Percentiles rank a stretch among this genome's conserved stretches.
Conservation (phyloP, 2,888 invertebrate species). For the Agonum fuliginosum region DNA sequence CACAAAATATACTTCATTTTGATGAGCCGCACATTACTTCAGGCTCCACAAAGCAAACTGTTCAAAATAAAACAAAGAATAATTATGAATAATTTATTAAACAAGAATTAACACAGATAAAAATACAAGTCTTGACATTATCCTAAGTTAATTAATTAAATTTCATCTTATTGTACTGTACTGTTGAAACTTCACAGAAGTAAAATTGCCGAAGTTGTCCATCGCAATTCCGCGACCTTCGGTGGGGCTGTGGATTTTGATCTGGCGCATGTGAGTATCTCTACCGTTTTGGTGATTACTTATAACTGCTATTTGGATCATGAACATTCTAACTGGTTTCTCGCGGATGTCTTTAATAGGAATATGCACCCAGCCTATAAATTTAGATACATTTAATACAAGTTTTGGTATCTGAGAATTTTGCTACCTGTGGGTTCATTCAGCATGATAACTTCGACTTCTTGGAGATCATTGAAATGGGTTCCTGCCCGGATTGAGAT, state of each 20-base stretch:
- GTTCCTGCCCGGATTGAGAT: conserved; percentile 95
- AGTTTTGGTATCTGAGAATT: no score
- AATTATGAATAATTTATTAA: conserved; percentile 12
- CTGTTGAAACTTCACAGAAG: conserved; percentile 87
- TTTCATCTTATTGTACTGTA: conserved; percentile 86
- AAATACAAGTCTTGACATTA: conserved; percentile 38
- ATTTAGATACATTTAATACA: conserved; percentile 16
- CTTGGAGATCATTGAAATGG: conserved; percentile 97
- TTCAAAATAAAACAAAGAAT: not conserved
- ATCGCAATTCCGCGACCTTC: conserved; percentile 80
- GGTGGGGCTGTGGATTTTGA: conserved; percentile 94
- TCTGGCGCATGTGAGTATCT: conserved; percentile 98
- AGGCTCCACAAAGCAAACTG: not conserved
- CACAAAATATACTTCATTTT: conserved; percentile 16
- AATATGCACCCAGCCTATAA: conserved; percentile 94
- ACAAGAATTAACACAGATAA: conserved; percentile 17
- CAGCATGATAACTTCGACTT: conserved; percentile 94
- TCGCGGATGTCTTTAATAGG: conserved; percentile 92
- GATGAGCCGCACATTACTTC: conserved; percentile 3
- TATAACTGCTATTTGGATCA: conserved; percentile 96
- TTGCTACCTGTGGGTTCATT: conserved; percentile 88
- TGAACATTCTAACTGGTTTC: conserved; percentile 93
- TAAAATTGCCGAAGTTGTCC: conserved; percentile 85
- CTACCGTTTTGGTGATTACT: conserved; percentile 99
- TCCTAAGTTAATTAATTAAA: conserved; percentile 53